Evolutionary conservation across 2,113 vertebrate genomes (phyloP).

Genomic region (Peromyscus polionotus): DNA sequence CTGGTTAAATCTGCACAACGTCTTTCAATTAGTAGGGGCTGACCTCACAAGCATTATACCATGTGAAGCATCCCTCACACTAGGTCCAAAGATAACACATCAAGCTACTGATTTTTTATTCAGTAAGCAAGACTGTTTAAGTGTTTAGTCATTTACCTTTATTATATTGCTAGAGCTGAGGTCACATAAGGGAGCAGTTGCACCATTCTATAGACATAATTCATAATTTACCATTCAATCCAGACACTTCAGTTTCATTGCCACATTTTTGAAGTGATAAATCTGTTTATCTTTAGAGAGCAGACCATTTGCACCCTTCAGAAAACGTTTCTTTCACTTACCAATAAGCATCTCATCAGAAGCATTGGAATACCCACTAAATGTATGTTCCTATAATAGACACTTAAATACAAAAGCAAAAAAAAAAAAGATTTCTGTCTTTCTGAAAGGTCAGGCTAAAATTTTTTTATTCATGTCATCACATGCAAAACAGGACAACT

Average conservation of each 20-base stretch:
- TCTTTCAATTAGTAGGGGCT: conserved; percentile 19
- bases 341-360: conserved; percentile 61
- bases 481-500: conserved; percentile 26
- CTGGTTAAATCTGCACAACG: not conserved
- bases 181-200: conserved; percentile 43
- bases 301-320: conserved; percentile 37
- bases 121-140: conserved; percentile 44
- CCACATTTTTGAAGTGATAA: conserved; percentile 65
- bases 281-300: conserved; percentile 59
- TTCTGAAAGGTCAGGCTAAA: conserved; percentile 55
- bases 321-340: conserved; percentile 60
- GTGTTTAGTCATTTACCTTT: conserved; percentile 62
- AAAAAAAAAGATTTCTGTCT: not conserved
- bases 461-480: not conserved
- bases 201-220: conserved; percentile 49
- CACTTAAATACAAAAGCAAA: conserved; percentile 26
- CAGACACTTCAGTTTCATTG: conserved; percentile 50
- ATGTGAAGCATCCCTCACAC: not conserved
- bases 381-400: conserved; percentile 48
- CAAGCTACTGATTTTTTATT: conserved; percentile 23
- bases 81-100: conserved; percentile 43
- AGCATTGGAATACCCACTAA: conserved; percentile 34
- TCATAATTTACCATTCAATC: conserved; percentile 47
- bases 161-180: conserved; percentile 57
- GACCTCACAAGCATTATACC: conserved; percentile 20